These are phyloP conservation scores for Alosa sapidissima DNA, from an alignment of 2,797 vertebrate species.

Conservation along the genomic window DNA sequence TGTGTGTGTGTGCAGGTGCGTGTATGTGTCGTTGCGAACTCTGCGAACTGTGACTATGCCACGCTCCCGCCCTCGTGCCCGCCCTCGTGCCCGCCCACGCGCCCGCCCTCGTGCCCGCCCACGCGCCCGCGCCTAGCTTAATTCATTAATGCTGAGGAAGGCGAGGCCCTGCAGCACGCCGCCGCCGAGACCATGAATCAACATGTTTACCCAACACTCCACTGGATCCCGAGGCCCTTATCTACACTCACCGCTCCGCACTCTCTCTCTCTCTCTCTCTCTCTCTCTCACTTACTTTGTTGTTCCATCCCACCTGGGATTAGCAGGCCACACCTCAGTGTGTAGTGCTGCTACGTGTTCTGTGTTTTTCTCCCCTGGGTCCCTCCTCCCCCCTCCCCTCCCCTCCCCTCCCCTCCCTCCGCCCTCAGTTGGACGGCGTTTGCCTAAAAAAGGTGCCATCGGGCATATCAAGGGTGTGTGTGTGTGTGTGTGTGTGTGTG, in stretches of 20 bases:
- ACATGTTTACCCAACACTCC: conserved; percentile 44
- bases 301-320: conserved; percentile 26
- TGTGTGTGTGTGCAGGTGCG: background rate
- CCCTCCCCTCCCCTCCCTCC: conserved; percentile 11
- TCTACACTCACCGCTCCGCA: conserved; percentile 20
- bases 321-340: conserved; percentile 39
- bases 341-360: conserved; percentile 31
- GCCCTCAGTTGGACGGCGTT: conserved; percentile 49
- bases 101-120: no score
- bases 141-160: conserved; percentile 26
- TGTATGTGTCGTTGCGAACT: background rate
- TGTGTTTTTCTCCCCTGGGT: conserved; percentile 49
- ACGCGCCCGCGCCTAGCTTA: background rate
- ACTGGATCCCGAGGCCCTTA: conserved; percentile 39
- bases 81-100: background rate
- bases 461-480: conserved; percentile 30
- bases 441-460: conserved; percentile 65
- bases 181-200: conserved; percentile 33
- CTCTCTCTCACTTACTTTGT: background rate
- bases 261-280: conserved; percentile 24
- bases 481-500: background rate
- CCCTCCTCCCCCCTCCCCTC: conserved; percentile 24
- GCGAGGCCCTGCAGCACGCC: background rate
- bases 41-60: background rate
- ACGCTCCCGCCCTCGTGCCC: background rate